Evolutionary conservation across 2,113 vertebrate species (phyloP), one percentile per base, ranked within the genome.

Genomic region (Clarias batrachus): DNA sequence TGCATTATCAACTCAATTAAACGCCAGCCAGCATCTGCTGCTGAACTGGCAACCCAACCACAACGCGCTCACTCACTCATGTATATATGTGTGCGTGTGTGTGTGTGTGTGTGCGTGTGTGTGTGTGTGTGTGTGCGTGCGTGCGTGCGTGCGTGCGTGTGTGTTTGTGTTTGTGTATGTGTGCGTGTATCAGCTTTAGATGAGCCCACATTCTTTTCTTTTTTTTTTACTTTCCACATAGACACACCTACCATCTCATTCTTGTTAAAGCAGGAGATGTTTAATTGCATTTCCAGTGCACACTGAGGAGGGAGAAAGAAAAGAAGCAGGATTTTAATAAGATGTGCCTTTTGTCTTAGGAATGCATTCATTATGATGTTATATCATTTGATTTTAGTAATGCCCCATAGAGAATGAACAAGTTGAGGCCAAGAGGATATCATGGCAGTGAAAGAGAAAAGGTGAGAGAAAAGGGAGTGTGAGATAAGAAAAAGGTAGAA

Each of bases 1-100:
- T 78, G 91, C 91, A 91, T 94, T 95, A 94, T 94, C 94, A 94
- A 93, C 93, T 93, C 93, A 92, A 94, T 94, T 94, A 93, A 94
- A 93, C 91, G 88, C 91, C 88, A 91, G 86, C 91, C 82, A 94
- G 91, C 93, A 94, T 94, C 94, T 95, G 93, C 93, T 83, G 89
- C 92, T 87, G 82, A 87, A 91, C 88, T 91, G 90, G 81, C 88
- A 88, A 86, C 88, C 84, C 86, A 88, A 86, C 88, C 84, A 66
- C 37, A 33, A 62, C 73, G 79, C 70, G 30, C 84, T 86, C 25
- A 17, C 76, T 83, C 81, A 63, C 82, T 60, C 73, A 54, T 66
- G 74, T 81, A 65, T 86, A 77, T 54, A 81, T 77, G 74, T 85
- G 33, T 60, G 27, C 48, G 81, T 57, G 70, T 68, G 65, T 70